Percentiles rank a stretch among this genome's conserved stretches.
phyloP scores from a whole-genome alignment of 2,888 invertebrate species.

The Lingula anatina region DNA sequence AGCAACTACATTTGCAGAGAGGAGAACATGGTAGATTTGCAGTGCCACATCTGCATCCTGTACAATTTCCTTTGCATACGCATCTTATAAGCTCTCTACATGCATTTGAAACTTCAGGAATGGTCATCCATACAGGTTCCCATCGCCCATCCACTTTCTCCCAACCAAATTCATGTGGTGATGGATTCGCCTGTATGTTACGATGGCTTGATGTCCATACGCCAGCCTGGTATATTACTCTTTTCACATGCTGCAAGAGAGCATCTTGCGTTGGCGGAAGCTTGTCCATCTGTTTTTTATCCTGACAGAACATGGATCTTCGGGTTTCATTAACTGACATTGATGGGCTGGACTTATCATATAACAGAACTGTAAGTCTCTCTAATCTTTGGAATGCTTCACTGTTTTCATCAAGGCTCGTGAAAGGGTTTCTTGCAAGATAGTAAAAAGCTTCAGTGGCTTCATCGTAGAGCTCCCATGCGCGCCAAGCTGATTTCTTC shows the following conservation, averaged over 20 bases:
- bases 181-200: neutral
- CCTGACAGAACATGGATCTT: neutral
- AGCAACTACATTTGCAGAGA: too few relatives aligned
- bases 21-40: too few relatives aligned
- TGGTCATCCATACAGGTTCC: neutral
- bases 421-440: constrained; percentile 1
- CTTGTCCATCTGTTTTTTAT: neutral
- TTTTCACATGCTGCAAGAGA: neutral
- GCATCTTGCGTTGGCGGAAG: neutral
- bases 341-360: neutral
- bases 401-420: neutral
- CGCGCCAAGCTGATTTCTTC: constrained; percentile 3
- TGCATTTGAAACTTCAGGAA: neutral
- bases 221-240: constrained; percentile 1
- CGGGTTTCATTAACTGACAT: neutral
- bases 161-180: neutral
- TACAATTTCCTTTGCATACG: neutral
- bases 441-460: neutral
- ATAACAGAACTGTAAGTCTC: constrained; percentile 1
- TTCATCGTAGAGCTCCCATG: constrained; percentile 1
- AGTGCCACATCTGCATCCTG: neutral
- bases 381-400: neutral
- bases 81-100: constrained; percentile 2
- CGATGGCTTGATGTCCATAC: neutral
- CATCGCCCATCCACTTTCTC: neutral